These are phyloP conservation scores for Euglossa dilemma DNA, from an alignment of 1,140 invertebrate genomes.

Conservation along the genomic window DNA sequence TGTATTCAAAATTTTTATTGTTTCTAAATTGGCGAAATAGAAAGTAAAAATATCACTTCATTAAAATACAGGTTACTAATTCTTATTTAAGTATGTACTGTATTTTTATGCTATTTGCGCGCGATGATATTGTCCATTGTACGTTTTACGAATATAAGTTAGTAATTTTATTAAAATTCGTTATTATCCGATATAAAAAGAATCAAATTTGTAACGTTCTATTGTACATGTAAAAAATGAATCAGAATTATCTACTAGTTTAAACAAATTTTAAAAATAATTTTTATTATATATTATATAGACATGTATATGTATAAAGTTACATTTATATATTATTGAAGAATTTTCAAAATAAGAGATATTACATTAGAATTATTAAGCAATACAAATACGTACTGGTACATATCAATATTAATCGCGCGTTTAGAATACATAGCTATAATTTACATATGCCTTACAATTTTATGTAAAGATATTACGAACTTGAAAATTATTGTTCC, in stretches of 20 bases:
- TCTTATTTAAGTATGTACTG: slow-evolving; percentile 21
- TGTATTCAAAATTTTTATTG: slow-evolving; percentile 12
- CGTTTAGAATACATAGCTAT: slow-evolving; percentile 36
- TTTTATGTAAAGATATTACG: slow-evolving; percentile 48
- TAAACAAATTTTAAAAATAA: neutral
- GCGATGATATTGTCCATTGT: slow-evolving; percentile 58
- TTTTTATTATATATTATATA: slow-evolving; percentile 27
- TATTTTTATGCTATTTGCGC: slow-evolving; percentile 51
- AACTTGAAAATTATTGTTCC: slow-evolving; percentile 49
- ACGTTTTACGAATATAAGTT: slow-evolving; percentile 7
- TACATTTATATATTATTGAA: slow-evolving; percentile 6
- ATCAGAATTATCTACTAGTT: slow-evolving; percentile 9
- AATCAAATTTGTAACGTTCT: slow-evolving; percentile 11
- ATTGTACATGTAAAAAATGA: neutral
- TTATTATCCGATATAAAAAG: slow-evolving; percentile 7
- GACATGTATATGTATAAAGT: neutral
- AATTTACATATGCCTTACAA: slow-evolving; percentile 29
- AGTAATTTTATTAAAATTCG: slow-evolving; percentile 7
- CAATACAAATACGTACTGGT: slow-evolving; percentile 43
- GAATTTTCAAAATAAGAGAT: slow-evolving; percentile 20
- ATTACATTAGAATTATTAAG: slow-evolving; percentile 35
- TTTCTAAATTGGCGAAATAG: slow-evolving; percentile 33
- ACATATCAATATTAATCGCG: slow-evolving; percentile 66
- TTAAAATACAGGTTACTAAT: slow-evolving; percentile 21
- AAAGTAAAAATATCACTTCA: slow-evolving; percentile 34